A percentile compares a stretch with the other conserved stretches of the same genome.
Conservation (phyloP, 2,888 invertebrate species). For the Gonocerus acuteangulatus region DNA sequence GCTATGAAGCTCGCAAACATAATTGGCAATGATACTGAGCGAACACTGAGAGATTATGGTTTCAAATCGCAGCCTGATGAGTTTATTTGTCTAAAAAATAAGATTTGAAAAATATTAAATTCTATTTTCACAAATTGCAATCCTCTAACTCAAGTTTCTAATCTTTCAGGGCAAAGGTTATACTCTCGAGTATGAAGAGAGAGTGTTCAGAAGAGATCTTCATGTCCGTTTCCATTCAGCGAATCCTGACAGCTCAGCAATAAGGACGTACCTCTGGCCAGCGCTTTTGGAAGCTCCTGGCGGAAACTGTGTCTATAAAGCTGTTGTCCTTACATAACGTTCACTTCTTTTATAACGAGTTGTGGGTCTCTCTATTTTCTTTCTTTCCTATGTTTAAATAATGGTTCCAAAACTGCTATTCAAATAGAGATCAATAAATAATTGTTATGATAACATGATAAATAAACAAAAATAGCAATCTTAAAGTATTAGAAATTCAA, state of each 20-base stretch:
- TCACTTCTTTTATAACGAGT: conserved; percentile 31
- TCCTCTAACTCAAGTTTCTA: too few species aligned
- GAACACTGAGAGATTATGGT: too few species aligned
- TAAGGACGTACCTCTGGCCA: conserved; percentile 81
- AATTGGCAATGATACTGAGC: too few species aligned
- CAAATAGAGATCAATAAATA: too few species aligned
- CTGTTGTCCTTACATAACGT: conserved; percentile 69
- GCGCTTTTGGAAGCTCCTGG: conserved; percentile 62
- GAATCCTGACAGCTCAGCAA: conserved; percentile 63
- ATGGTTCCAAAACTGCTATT: conserved; percentile 6
- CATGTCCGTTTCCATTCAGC: conserved; percentile 74
- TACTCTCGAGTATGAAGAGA: conserved; percentile 49
- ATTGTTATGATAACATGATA: too few species aligned
- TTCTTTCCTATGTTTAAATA: conserved; percentile 14
- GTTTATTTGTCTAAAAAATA: too few species aligned
- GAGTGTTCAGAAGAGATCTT: conserved; percentile 60
- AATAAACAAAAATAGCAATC: too few species aligned
- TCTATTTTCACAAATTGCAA: too few species aligned
- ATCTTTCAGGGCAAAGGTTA: conserved; percentile 43
- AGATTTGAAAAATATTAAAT: too few species aligned
- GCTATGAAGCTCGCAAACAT: too few species aligned
- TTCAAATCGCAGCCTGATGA: too few species aligned
- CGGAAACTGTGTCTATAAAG: conserved; percentile 71
- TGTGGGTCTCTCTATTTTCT: conserved; percentile 32
- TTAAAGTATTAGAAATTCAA: too few species aligned